phyloP scores from a whole-genome alignment of 2,888 invertebrate species.

The Zele albiditarsus region DNA sequence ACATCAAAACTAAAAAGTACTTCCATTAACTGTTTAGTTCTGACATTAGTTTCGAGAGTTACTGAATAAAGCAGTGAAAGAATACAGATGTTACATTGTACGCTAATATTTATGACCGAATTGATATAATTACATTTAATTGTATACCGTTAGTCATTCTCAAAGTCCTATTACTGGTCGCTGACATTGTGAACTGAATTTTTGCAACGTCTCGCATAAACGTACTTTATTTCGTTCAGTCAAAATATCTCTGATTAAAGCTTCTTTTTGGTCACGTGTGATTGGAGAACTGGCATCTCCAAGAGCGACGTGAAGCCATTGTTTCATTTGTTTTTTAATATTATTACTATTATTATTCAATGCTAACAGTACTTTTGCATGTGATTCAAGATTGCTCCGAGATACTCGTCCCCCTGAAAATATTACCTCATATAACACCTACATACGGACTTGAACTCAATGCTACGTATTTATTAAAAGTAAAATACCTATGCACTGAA shows the following conservation, averaged over 20 bases:
- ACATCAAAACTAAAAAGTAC: background rate
- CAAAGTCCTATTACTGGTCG: conserved; percentile 49
- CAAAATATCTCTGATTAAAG: conserved; percentile 56
- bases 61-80: background rate
- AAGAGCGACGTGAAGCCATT: conserved; percentile 77
- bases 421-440: background rate
- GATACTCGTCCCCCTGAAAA: conserved; percentile 77
- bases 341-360: conserved; percentile 83
- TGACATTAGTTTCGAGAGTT: background rate
- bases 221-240: conserved; percentile 56
- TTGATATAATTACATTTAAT: background rate
- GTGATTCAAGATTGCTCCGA: conserved; percentile 76
- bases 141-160: conserved; percentile 33
- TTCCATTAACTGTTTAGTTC: background rate
- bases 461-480: background rate
- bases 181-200: conserved; percentile 60
- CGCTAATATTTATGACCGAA: background rate
- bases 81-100: background rate
- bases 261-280: conserved; percentile 58
- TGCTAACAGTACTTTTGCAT: conserved; percentile 78
- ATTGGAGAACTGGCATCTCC: conserved; percentile 61
- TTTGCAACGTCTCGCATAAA: conserved; percentile 56
- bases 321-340: conserved; percentile 77
- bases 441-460: background rate
- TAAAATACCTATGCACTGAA: conserved; percentile 75